Evolutionary conservation across 2,113 vertebrate genomes (phyloP).

Genomic region (Sitta europaea): DNA sequence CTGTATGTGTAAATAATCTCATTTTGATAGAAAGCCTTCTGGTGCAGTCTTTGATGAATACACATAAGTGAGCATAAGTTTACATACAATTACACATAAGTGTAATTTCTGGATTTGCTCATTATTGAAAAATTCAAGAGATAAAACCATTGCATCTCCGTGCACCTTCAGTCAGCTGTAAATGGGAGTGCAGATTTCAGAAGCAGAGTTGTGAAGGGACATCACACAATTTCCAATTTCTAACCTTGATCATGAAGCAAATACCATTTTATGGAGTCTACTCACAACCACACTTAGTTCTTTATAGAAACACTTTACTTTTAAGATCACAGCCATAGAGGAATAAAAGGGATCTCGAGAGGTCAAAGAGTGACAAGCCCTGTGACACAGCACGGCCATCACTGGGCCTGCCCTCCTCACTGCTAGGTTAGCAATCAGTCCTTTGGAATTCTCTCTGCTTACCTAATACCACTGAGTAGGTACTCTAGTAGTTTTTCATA

Average conservation of each 20-base stretch:
- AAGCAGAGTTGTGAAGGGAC: background rate
- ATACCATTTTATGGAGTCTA: background rate
- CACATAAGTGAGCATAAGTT: background rate
- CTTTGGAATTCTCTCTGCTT: background rate
- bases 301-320: background rate
- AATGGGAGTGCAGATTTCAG: background rate
- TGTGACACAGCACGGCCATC: background rate
- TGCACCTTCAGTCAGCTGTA: background rate
- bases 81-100: too few relatives aligned
- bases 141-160: background rate
- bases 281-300: background rate
- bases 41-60: background rate
- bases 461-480: background rate
- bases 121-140: background rate
- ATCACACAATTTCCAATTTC: background rate
- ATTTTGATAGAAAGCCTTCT: background rate
- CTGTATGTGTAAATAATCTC: background rate
- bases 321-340: background rate
- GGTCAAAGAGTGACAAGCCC: background rate
- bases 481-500: background rate
- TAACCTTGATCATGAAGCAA: background rate
- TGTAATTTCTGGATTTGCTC: background rate
- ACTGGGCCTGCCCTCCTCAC: background rate
- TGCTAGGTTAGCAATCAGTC: background rate
- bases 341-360: background rate